A percentile compares a stretch with the other conserved stretches of the same genome.
Conservation (phyloP, 2,888 invertebrate species). For the Chalcosyrphus nemorum region DNA sequence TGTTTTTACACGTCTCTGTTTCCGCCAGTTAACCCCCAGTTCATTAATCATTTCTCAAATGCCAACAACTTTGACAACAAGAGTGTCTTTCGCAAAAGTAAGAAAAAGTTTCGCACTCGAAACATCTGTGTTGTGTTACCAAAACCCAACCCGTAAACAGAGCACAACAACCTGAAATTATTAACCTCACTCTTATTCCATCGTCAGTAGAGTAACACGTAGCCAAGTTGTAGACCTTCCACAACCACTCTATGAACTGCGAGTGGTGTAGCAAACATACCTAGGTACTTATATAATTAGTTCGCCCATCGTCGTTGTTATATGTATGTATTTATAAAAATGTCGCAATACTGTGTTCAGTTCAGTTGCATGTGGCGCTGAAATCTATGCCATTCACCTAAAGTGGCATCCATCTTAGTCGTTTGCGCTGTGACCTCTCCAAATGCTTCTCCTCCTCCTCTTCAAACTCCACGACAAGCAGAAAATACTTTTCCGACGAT, state of each 20-base stretch:
- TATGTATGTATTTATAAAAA: not conserved
- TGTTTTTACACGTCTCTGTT: not conserved
- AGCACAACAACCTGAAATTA: slow-evolving; percentile 23
- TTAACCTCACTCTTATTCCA: not conserved
- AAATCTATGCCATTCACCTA: not conserved
- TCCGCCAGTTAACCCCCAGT: not conserved
- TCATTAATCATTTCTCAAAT: slow-evolving; percentile 36
- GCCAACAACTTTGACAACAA: slow-evolving; percentile 8
- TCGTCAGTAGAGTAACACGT: not conserved
- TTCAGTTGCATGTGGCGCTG: not conserved
- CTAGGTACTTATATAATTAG: slow-evolving; percentile 17
- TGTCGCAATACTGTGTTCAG: slow-evolving; percentile 6
- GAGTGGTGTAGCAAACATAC: not conserved
- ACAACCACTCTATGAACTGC: slow-evolving; percentile 29
- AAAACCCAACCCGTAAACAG: slow-evolving; percentile 11
- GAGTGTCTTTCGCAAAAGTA: slow-evolving; percentile 6
- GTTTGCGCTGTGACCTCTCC: slow-evolving; percentile 22
- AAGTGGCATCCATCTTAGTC: not conserved
- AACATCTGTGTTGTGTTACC: slow-evolving; percentile 12
- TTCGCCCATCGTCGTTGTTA: slow-evolving; percentile 13
- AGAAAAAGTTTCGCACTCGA: slow-evolving; percentile 20
- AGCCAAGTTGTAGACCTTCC: slow-evolving; percentile 32
- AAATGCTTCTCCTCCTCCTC: not conserved
- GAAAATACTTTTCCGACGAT: slow-evolving; percentile 13
- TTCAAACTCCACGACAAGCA: too few relatives aligned